Base-by-base conservation (phyloP, 2,113 vertebrate genomes). In the Saccopteryx leptura region DNA sequence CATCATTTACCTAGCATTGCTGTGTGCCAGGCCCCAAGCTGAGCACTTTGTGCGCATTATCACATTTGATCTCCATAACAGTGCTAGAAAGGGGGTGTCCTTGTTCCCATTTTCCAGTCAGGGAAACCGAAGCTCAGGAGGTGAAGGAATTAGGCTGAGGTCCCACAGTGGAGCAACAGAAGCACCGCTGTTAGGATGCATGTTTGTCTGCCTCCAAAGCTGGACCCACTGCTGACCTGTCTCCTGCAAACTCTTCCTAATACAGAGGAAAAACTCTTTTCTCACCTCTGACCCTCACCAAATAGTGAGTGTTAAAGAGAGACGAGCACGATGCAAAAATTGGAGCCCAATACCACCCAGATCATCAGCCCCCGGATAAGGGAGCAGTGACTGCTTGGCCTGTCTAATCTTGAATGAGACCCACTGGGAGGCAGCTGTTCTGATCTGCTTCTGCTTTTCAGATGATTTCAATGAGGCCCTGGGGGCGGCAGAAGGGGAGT, bases 361-460 rank as follows among this genome's bases (percentile, higher is more conserved):
- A 68, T 75, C 19, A 78, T 78, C 75, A 58, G 68, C 12, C 86
- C 81, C 72, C 39, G 15, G 56, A 33, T 74, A 85, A 72, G 68
- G 65, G 14, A 68, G 12, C 21, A 78, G 48, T 56, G 72, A 61
- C 33, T 66, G 5, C 54, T 85, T 60, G 33, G 26, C n/a, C n/a
- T 33, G 24, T 61, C 14, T 71, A 52, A 56, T 28, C 28, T 92
- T 58, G 84, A 83, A 56, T 46, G 66, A 91, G 61, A 96, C 28
- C 76, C 15, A 23, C 10, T 33, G 69, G 90, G 79, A 91, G 74
- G 80, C 31, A 54, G 48, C 54, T 86, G 52, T 80, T 92, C 17
- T 68, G 63, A 90, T 39, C 90, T 63, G 65, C 61, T 82, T 78
- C 33, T 81, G 50, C 74, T 94, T 91, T 93, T 24, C 46, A 93